phyloP scores from a whole-genome alignment of 2,113 vertebrate genomes.

The Oxyura jamaicensis region DNA sequence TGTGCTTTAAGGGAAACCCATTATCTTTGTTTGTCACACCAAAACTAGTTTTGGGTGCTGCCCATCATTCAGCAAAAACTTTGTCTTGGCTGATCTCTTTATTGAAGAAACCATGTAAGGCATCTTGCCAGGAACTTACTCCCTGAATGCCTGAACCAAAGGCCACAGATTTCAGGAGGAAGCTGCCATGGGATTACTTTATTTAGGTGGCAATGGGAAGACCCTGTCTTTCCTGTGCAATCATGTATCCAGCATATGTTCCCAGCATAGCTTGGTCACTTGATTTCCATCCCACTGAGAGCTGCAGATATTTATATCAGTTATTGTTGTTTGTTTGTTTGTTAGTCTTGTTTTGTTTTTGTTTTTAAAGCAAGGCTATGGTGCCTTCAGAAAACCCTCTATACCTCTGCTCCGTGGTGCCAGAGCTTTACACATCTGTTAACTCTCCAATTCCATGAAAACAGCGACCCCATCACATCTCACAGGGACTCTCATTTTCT shows the following conservation, averaged over 20 bases:
- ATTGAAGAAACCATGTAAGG: background rate
- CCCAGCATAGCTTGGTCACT: background rate
- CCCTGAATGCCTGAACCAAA: background rate
- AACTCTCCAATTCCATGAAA: background rate
- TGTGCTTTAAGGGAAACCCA: background rate
- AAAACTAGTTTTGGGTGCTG: background rate
- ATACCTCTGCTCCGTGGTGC: background rate
- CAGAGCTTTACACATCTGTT: constrained; percentile 30
- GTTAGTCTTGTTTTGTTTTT: background rate
- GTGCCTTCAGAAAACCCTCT: background rate
- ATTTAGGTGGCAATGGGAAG: background rate
- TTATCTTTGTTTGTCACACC: background rate
- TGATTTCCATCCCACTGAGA: background rate
- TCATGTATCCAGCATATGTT: background rate
- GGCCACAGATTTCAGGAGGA: background rate
- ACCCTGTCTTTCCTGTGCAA: background rate
- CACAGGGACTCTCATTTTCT: background rate
- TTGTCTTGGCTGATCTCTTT: background rate
- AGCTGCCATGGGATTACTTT: background rate
- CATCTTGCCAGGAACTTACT: background rate
- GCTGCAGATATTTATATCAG: background rate
- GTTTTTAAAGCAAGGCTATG: background rate
- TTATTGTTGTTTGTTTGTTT: background rate
- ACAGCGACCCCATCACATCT: background rate
- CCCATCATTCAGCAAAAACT: background rate